These are phyloP conservation scores for Uloborus diversus DNA, from an alignment of 1,140 invertebrate genomes.

Conservation along the genomic window DNA sequence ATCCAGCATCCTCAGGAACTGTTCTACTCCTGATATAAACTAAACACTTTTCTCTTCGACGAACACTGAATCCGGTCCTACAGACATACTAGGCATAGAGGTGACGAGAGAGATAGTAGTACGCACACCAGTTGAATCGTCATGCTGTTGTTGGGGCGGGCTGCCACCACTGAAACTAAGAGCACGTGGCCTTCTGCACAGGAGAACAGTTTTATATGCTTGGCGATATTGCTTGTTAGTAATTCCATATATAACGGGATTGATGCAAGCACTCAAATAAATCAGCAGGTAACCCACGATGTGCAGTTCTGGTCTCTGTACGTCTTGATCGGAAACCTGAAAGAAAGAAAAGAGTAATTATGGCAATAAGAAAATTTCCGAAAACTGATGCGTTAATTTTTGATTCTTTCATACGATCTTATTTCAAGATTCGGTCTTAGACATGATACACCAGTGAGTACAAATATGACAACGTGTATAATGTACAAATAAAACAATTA, in stretches of 20 bases:
- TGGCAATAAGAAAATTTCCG: not conserved
- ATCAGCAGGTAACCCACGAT: conserved; percentile 70
- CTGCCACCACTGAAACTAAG: conserved; percentile 44
- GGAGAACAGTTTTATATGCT: conserved; percentile 71
- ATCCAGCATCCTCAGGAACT: too few species aligned
- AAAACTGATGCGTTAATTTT: too few species aligned
- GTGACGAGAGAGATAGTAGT: conserved; percentile 48
- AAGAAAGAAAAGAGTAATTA: not conserved
- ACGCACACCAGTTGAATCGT: conserved; percentile 50
- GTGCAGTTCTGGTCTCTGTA: conserved; percentile 78
- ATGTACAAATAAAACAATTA: too few species aligned
- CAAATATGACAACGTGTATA: too few species aligned
- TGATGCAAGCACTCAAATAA: conserved; percentile 70
- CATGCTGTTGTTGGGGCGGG: conserved; percentile 48
- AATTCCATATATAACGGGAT: conserved; percentile 77
- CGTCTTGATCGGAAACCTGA: conserved; percentile 73
- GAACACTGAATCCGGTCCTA: conserved; percentile 52
- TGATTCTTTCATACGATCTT: too few species aligned
- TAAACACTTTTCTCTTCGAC: conserved; percentile 46
- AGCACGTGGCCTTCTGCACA: conserved; percentile 33
- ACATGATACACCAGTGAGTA: too few species aligned
- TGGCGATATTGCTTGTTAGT: conserved; percentile 88
- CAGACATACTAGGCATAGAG: conserved; percentile 39
- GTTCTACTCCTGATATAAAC: too few species aligned
- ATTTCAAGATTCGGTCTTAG: too few species aligned